These are phyloP conservation scores for Magallana angulata DNA, from an alignment of 1,140 invertebrate genomes.

Conservation along the genomic window DNA sequence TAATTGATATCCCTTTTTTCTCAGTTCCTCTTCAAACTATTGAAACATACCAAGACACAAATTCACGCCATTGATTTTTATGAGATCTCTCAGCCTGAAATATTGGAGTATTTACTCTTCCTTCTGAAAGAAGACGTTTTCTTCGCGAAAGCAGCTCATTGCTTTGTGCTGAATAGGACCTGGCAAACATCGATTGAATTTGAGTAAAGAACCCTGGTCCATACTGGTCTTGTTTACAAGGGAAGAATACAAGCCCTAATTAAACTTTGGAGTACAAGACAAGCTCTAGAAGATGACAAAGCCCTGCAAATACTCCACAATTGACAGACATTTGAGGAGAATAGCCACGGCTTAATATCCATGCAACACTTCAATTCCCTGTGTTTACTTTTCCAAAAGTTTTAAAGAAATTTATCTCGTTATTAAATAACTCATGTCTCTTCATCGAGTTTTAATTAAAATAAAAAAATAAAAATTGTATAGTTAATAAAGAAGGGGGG, in stretches of 20 bases:
- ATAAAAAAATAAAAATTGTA: conserved; percentile 14
- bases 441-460: conserved; percentile 38
- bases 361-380: not conserved
- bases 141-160: not conserved
- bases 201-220: conserved; percentile 23
- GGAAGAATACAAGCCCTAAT: conserved; percentile 4
- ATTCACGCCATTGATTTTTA: conserved; percentile 5
- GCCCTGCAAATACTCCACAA: not conserved
- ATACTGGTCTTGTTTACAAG: not conserved
- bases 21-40: not conserved
- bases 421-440: conserved; percentile 31
- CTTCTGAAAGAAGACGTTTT: not conserved
- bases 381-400: conserved; percentile 21
- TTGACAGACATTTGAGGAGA: not conserved
- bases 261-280: conserved; percentile 17
- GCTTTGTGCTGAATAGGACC: not conserved
- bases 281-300: conserved; percentile 6
- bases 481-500: not conserved
- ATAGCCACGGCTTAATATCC: not conserved
- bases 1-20: conserved; percentile 6
- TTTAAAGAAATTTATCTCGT: conserved; percentile 26
- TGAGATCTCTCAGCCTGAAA: not conserved
- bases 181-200: conserved; percentile 25
- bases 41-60: not conserved
- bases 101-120: conserved; percentile 14